A percentile compares a stretch with the other conserved stretches of the same genome.
These are phyloP conservation scores for Leptinotarsa rubiginosa DNA, from an alignment of 2,888 invertebrate species.

Conservation along the genomic window DNA sequence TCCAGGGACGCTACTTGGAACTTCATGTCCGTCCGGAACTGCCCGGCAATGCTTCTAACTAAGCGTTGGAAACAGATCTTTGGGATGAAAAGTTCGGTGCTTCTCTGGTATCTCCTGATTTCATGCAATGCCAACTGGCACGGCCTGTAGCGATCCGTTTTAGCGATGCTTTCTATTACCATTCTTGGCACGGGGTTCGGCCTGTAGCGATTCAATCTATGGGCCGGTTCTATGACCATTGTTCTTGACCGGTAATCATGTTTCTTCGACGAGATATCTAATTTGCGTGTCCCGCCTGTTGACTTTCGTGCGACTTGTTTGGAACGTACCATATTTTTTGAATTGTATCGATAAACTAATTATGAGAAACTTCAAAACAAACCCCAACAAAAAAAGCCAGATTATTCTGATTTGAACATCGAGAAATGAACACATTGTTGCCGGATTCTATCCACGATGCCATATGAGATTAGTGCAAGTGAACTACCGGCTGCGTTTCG, in stretches of 20 bases:
- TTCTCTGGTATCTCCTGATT: slow-evolving; percentile 93
- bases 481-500: neutral
- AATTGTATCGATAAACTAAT: neutral
- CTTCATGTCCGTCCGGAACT: slow-evolving; percentile 91
- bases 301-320: slow-evolving; percentile 19
- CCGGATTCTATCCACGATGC: neutral
- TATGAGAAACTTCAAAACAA: neutral
- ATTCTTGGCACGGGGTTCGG: no score
- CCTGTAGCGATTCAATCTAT: neutral
- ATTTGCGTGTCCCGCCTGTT: neutral
- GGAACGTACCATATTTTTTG: neutral
- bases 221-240: no score
- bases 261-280: no score
- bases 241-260: no score
- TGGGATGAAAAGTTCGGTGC: slow-evolving; percentile 89
- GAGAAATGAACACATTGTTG: neutral
- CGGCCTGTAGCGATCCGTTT: slow-evolving; percentile 64
- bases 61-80: slow-evolving; percentile 89
- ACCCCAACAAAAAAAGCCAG: neutral
- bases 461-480: neutral
- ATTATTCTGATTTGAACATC: no score
- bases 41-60: slow-evolving; percentile 93
- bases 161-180: neutral
- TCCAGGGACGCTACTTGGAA: slow-evolving; percentile 90
- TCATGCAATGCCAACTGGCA: slow-evolving; percentile 93